Conservation (phyloP, 2,113 vertebrate species). For the Chrysochloris asiatica region DNA sequence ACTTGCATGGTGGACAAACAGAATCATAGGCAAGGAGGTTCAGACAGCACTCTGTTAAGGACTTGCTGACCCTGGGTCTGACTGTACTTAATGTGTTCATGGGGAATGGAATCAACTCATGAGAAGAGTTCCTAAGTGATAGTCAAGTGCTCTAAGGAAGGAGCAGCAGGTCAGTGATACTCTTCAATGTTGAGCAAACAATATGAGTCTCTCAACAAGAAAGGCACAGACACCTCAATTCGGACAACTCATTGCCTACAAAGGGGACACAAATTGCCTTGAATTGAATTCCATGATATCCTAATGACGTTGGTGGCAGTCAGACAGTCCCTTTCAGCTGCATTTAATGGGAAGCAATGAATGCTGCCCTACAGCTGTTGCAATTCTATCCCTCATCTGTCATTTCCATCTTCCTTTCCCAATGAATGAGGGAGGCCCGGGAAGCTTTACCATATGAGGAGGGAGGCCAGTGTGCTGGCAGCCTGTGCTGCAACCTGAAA, state of each 20-base stretch:
- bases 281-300: rapidly evolving
- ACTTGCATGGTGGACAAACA: not conserved
- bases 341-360: not conserved
- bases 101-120: not conserved
- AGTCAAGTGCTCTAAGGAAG: not conserved
- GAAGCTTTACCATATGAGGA: rapidly evolving
- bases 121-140: not conserved
- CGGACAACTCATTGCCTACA: not conserved
- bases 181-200: rapidly evolving
- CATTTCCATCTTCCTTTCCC: rapidly evolving
- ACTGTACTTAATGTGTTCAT: rapidly evolving
- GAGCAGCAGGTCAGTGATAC: not conserved
- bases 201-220: not conserved
- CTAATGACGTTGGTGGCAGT: rapidly evolving
- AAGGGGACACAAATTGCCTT: not conserved
- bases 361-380: rapidly evolving
- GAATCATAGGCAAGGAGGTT: no score
- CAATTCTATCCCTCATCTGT: rapidly evolving
- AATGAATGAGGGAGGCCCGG: no score
- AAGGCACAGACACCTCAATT: not conserved
- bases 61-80: not conserved
- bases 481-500: not conserved
- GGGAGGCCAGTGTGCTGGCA: rapidly evolving
- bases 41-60: not conserved
- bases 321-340: not conserved